Conservation (phyloP, 1,140 invertebrate species). For the Pogonomyrmex barbatus region DNA sequence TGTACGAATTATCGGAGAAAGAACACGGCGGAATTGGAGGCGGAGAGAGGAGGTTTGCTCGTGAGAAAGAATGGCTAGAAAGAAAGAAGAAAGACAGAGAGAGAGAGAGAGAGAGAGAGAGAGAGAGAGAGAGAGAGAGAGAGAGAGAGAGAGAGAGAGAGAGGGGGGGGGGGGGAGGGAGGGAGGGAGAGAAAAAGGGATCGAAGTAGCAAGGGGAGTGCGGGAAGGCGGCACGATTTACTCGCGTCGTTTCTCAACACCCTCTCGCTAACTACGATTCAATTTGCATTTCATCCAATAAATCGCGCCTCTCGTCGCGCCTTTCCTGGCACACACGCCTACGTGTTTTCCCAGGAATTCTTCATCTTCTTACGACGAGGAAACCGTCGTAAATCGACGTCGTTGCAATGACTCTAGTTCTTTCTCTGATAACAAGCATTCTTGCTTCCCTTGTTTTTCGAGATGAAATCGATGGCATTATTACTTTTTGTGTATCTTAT, state of each 20-base stretch:
- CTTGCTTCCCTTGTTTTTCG: background rate
- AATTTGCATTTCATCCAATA: slow-evolving; percentile 77
- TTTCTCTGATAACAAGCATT: background rate
- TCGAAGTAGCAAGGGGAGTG: background rate
- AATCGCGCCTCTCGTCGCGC: slow-evolving; percentile 58
- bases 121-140: background rate
- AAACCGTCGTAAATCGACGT: background rate
- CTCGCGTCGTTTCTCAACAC: slow-evolving; percentile 64
- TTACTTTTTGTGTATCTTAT: background rate
- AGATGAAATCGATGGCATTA: slow-evolving; percentile 36
- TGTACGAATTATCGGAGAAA: slow-evolving; percentile 72
- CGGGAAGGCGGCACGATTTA: slow-evolving; percentile 61
- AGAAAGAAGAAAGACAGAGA: background rate
- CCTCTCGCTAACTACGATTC: slow-evolving; percentile 74
- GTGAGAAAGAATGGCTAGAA: background rate
- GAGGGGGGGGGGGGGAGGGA: background rate
- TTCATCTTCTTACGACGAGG: slow-evolving; percentile 31
- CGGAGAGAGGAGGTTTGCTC: too few relatives aligned
- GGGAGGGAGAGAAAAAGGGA: slow-evolving; percentile 1
- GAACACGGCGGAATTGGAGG: slow-evolving; percentile 41
- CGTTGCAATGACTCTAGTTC: background rate
- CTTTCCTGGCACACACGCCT: slow-evolving; percentile 28
- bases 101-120: slow-evolving; percentile 24
- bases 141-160: background rate
- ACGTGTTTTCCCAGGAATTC: slow-evolving; percentile 58